Percentiles rank a stretch among this genome's conserved stretches.
Conservation (phyloP, 2,797 vertebrate species). For the Propithecus perrieri region DNA sequence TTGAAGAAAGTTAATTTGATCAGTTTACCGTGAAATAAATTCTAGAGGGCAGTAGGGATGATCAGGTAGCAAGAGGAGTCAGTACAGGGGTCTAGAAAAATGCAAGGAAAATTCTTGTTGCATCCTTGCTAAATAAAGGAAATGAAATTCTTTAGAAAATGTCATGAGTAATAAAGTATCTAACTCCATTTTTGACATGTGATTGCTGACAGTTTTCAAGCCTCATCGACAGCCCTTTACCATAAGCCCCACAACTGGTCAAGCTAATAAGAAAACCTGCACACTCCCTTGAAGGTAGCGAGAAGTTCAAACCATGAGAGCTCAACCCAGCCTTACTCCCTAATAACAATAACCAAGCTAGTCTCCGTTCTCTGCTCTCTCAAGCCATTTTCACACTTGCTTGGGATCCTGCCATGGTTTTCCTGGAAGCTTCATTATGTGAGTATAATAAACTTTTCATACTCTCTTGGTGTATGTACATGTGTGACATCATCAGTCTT, state of each 20-base stretch:
- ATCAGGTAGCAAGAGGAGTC: background rate
- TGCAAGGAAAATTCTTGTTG: background rate
- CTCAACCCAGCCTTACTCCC: background rate
- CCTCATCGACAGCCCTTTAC: background rate
- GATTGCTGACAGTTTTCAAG: background rate
- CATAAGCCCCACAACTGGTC: background rate
- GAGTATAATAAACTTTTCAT: background rate
- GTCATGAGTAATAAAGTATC: background rate
- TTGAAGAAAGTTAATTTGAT: background rate
- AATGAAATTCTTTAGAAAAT: background rate
- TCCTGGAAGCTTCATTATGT: background rate
- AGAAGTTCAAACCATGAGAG: background rate
- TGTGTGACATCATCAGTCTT: background rate
- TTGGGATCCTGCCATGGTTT: background rate
- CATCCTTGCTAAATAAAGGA: background rate
- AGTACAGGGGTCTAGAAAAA: background rate
- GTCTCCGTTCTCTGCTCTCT: background rate
- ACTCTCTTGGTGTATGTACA: background rate
- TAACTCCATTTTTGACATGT: background rate
- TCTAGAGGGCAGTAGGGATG: background rate
- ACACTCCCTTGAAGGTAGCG: background rate
- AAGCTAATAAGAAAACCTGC: background rate
- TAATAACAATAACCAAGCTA: background rate
- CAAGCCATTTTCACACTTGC: background rate
- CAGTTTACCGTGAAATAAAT: background rate